These are phyloP conservation scores for Caenorhabditis briggsae DNA, from an alignment of 1,140 invertebrate species.

Conservation along the genomic window DNA sequence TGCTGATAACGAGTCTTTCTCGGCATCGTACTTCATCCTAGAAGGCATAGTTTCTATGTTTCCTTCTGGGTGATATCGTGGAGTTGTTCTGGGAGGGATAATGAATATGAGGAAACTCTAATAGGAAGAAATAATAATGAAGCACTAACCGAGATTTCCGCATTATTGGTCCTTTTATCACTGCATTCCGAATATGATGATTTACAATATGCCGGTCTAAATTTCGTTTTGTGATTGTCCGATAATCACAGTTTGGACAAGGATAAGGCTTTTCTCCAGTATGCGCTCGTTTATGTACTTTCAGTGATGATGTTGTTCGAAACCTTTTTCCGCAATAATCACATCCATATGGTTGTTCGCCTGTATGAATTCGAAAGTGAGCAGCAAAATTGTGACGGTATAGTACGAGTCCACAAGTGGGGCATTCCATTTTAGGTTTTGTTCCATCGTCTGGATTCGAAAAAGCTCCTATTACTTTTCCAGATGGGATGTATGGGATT, in stretches of 20 bases:
- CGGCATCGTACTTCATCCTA: background rate
- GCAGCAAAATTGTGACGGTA: constrained; percentile 75
- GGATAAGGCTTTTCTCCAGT: constrained; percentile 97
- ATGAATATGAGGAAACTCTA: background rate
- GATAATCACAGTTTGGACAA: constrained; percentile 94
- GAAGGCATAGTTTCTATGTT: background rate
- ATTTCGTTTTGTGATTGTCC: constrained; percentile 84
- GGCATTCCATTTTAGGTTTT: constrained; percentile 75
- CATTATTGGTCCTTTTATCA: constrained; percentile 53
- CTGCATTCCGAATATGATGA: constrained; percentile 64
- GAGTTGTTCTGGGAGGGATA: constrained; percentile 3
- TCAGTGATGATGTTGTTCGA: constrained; percentile 73
- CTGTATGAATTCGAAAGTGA: constrained; percentile 78
- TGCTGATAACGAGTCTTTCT: background rate
- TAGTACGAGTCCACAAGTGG: constrained; percentile 71
- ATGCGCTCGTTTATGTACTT: constrained; percentile 80
- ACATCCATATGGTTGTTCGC: constrained; percentile 79
- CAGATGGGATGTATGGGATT: constrained; percentile 21
- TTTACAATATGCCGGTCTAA: constrained; percentile 73
- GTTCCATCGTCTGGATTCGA: constrained; percentile 55
- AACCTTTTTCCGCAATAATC: constrained; percentile 78
- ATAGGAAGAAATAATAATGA: no score
- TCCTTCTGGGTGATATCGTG: constrained; percentile 9
- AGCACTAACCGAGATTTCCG: constrained; percentile 47
- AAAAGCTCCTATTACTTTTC: constrained; percentile 35